Evolutionary conservation across 1,140 invertebrate species (phyloP).

Genomic region (Sesamia nonagrioides): DNA sequence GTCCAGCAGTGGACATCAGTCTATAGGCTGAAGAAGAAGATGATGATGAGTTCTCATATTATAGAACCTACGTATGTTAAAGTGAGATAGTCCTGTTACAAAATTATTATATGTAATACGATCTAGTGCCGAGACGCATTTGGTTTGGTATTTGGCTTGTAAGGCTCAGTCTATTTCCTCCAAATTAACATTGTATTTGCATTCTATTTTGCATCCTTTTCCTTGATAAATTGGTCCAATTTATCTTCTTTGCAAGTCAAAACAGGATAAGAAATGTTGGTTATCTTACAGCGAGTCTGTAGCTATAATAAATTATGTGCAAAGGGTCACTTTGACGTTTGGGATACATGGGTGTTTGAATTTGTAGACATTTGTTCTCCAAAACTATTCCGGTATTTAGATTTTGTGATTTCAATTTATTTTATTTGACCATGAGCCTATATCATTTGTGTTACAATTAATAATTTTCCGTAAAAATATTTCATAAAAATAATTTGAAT

Average conservation of each 20-base stretch:
- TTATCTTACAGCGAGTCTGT: conserved; percentile 2
- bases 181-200: conserved; percentile 31
- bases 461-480: too few species aligned
- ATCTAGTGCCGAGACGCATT: too few species aligned
- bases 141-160: not conserved
- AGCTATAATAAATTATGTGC: conserved; percentile 22
- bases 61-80: too few species aligned
- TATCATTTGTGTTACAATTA: too few species aligned
- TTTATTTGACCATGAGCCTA: not conserved
- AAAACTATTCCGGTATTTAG: not conserved
- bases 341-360: conserved; percentile 17
- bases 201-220: conserved; percentile 30
- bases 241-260: conserved; percentile 40
- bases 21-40: too few species aligned
- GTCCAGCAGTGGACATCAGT: too few species aligned
- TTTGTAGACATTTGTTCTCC: conserved; percentile 3
- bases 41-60: too few species aligned
- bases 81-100: too few species aligned
- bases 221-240: conserved; percentile 29
- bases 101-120: too few species aligned
- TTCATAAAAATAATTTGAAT: conserved; percentile 4
- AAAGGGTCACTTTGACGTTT: conserved; percentile 28
- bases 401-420: conserved; percentile 24
- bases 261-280: conserved; percentile 21
- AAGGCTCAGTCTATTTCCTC: conserved; percentile 4